Evolutionary conservation across 2,888 invertebrate genomes (phyloP), one percentile per base, ranked within the genome.

Genomic region (Hesperia comma): DNA sequence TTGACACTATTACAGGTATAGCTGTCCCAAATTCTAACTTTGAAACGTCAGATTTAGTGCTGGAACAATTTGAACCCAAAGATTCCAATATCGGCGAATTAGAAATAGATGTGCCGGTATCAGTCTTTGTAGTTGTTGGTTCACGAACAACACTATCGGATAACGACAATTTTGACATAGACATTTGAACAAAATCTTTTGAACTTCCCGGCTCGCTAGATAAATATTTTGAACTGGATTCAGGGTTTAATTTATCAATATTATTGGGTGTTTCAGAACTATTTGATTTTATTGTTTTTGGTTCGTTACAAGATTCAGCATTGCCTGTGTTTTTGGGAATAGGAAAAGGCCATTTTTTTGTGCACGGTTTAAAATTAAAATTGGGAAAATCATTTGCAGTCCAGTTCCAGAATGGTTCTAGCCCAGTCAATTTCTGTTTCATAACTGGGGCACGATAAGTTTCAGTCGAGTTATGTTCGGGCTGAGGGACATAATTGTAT

Each of bases 391-490:
- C 21, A 7, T 61, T 21, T 1, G 51, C 8, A 12, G 61, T 61
- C 62, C 62, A 62, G 15, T 62, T 55, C 62, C 62, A 62, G 32
- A 62, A 62, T n/a, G 54, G 32, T 26, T 62, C 62, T 14, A 41
- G 19, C 7, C 62, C 62, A 10, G 54, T 55, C 14, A 62, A 37
- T 14, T 26, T 62, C 3, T 43, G 54, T 17, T 55, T 62, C n/a
- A 26, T 2, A 49, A 15, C 43, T 26, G 46, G n/a, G 8, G 46
- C 14, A 4, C 60, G 14, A 12, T 49, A 19, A 21, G 17, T 41
- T 6, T 15, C 41, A n/a, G n/a, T n/a, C 8, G 12, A 26, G n/a
- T 21, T 10, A 61, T 15, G 10, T 37, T 33, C 15, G 14, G 14
- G 5, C 2, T 49, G 3, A 1, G 17, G 15, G 1, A 46, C 6